Evolutionary conservation across 2,113 vertebrate genomes (phyloP), one percentile per base, ranked within the genome.

Genomic region (Cyanocitta stelleri): DNA sequence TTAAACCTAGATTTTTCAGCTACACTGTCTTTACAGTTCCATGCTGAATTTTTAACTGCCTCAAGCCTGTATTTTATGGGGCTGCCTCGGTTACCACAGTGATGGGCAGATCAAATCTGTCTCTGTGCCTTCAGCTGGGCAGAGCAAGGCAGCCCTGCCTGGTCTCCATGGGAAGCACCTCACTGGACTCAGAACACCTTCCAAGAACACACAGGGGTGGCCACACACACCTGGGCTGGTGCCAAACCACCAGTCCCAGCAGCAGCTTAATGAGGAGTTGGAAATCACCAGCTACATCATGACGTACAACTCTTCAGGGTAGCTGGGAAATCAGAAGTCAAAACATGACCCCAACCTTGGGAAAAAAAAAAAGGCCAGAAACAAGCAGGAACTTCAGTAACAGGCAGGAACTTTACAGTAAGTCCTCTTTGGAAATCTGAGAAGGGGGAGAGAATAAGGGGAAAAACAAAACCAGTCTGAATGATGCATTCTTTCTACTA

Each of bases 401-500:
- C 20, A 48, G 66, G 75, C 63, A 85, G 83, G 64, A 95, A 79
- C 59, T 48, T 80, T 80, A 92, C 83, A 92, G 80, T 64, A 84
- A 84, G 30, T 46, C 14, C 83, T 89, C 68, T 78, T 59, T 62
- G 88, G 73, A 92, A 90, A 92, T 86, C 33, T 72, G 69, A 85
- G 64, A 68, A 56, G 63, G 16, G 44, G 54, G 71, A 88, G 23
- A 87, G 66, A 71, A 77, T 4, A 10, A 41, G 27, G 44, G 9
- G 30, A 11, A 71, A 83, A 92, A 11, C 30, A 83, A 94, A 87
- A 44, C 35, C 32, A 44, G 54, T 12, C 27, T 81, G 80, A 96
- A 97, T 68, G 86, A 91, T 11, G 24, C 67, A 58, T 82, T 93
- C 78, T 79, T 96, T 91, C 74, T 76, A 5, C 91, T 76, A 10